These are phyloP conservation scores for Zosterops pallidus DNA, from an alignment of 2,113 vertebrate genomes.

Conservation along the genomic window DNA sequence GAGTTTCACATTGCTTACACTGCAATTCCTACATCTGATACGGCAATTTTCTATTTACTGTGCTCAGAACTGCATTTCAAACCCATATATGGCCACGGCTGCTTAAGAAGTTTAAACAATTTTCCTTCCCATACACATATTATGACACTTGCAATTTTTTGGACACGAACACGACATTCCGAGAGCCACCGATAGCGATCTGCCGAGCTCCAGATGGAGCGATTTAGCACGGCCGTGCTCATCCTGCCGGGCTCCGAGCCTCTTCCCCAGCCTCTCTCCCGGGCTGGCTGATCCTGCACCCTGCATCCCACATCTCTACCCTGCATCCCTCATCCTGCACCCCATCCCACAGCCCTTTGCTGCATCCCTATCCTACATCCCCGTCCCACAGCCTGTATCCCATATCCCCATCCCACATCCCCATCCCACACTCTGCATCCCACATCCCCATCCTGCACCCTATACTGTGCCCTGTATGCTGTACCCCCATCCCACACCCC, in stretches of 20 bases:
- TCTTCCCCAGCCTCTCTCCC: no score
- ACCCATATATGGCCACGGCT: not conserved
- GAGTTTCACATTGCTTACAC: not conserved
- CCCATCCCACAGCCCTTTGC: no score
- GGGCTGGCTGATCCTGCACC: not conserved
- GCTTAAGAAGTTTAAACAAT: not conserved
- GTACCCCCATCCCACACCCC: no score
- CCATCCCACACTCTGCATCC: no score
- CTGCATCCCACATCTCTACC: not conserved
- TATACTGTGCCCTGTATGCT: no score
- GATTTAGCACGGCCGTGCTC: rapidly evolving
- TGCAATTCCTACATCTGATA: not conserved
- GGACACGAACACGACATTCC: not conserved
- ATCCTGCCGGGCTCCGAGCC: not conserved
- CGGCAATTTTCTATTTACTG: not conserved
- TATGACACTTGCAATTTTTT: not conserved
- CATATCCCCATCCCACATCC: not conserved
- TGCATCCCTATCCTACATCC: no score
- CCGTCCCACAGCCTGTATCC: not conserved
- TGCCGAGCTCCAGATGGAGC: not conserved
- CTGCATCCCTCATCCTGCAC: no score
- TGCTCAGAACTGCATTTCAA: not conserved
- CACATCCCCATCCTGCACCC: not conserved
- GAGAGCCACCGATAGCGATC: not conserved
- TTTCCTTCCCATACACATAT: not conserved